These are phyloP conservation scores for Sinosuthora webbiana DNA, from an alignment of 2,113 vertebrate species.

Conservation along the genomic window DNA sequence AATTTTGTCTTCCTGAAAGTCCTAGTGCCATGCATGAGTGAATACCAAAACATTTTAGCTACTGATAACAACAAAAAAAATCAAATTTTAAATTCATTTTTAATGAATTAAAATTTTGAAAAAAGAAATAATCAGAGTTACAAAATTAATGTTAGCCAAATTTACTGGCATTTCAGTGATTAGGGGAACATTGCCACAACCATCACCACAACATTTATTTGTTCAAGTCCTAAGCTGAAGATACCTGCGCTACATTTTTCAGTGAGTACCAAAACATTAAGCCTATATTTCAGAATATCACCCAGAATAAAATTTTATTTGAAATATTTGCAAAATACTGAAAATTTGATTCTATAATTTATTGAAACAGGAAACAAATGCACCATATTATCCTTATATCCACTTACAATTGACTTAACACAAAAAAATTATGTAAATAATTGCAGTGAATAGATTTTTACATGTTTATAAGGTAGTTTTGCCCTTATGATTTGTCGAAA, in stretches of 20 bases:
- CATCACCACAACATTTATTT: not conserved
- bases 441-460: not conserved
- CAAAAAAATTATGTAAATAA: not conserved
- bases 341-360: not conserved
- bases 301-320: not conserved
- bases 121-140: not conserved
- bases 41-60: not conserved
- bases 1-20: not conserved
- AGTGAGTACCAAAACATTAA: not conserved
- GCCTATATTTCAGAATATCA: not conserved
- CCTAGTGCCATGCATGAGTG: not conserved
- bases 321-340: not conserved
- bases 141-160: not conserved
- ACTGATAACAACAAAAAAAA: not conserved
- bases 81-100: too few species aligned
- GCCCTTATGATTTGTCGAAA: not conserved
- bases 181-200: not conserved
- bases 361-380: not conserved
- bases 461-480: not conserved
- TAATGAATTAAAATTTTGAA: not conserved
- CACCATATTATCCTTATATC: not conserved
- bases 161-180: not conserved
- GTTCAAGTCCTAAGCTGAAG: not conserved
- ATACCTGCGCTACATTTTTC: not conserved
- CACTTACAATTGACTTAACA: not conserved